These are phyloP conservation scores for Drosophila punjabiensis DNA, from an alignment of 1,140 invertebrate genomes.

Conservation along the genomic window DNA sequence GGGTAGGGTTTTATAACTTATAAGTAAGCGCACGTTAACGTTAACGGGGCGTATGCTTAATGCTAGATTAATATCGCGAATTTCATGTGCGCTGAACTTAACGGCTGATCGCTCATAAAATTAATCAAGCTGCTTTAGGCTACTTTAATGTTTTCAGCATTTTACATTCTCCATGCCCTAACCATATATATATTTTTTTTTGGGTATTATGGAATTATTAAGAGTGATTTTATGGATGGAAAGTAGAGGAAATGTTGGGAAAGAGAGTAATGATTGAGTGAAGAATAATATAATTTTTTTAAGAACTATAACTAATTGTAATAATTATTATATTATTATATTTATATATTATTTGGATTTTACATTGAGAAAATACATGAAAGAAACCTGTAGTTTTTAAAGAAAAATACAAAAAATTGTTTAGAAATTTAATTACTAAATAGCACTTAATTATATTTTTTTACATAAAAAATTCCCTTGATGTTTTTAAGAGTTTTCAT, in stretches of 20 bases:
- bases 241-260: background rate
- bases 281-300: background rate
- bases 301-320: no score
- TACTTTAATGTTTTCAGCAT: conserved; percentile 67
- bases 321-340: no score
- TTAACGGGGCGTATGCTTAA: conserved; percentile 80
- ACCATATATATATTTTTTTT: background rate
- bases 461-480: background rate
- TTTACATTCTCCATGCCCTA: conserved; percentile 38
- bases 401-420: background rate
- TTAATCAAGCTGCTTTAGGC: conserved; percentile 85
- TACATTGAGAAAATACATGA: background rate
- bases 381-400: background rate
- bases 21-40: conserved; percentile 43
- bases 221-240: background rate
- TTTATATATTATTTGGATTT: no score
- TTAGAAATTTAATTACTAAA: background rate
- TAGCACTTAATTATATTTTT: background rate
- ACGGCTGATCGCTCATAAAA: conserved; percentile 85
- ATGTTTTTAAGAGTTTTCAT: background rate
- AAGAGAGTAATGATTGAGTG: background rate
- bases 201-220: background rate
- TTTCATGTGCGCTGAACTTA: conserved; percentile 84
- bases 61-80: conserved; percentile 78
- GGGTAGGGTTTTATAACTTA: conserved; percentile 43